Conservation (phyloP, 2,113 vertebrate genomes). For the Neoarius graeffei region DNA sequence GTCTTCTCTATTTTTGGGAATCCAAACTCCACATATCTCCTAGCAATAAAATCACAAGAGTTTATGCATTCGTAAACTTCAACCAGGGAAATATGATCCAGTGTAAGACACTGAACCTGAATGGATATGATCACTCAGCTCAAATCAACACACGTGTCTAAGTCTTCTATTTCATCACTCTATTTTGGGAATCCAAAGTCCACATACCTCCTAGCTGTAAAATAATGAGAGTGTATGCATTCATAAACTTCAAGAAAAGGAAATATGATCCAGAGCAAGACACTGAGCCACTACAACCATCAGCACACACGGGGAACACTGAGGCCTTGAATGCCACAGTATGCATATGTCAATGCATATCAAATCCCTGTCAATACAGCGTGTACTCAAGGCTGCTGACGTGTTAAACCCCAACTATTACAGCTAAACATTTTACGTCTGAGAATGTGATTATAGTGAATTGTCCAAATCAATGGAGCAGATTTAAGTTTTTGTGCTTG, state of each 20-base stretch:
- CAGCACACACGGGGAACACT: conserved; percentile 6
- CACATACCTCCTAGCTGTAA: background rate
- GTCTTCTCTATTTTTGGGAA: background rate
- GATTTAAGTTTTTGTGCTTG: too few relatives aligned
- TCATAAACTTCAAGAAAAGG: background rate
- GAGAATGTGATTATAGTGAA: background rate
- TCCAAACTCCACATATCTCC: background rate
- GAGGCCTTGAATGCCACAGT: background rate
- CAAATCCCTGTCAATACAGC: background rate
- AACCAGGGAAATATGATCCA: conserved; percentile 21
- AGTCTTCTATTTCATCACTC: background rate
- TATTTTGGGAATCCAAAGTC: conserved; percentile 3
- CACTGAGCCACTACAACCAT: background rate
- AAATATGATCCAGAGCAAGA: conserved; percentile 10
- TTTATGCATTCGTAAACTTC: background rate
- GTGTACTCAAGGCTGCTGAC: background rate
- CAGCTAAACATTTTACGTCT: background rate
- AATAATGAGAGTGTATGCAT: background rate
- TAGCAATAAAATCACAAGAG: background rate
- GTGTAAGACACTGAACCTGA: background rate
- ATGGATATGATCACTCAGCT: background rate
- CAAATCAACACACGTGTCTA: background rate
- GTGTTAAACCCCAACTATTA: background rate
- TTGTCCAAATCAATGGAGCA: too few relatives aligned
- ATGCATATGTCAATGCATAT: background rate